Evolutionary conservation across 1,140 invertebrate species (phyloP).

Genomic region (Archivesica marissinica): DNA sequence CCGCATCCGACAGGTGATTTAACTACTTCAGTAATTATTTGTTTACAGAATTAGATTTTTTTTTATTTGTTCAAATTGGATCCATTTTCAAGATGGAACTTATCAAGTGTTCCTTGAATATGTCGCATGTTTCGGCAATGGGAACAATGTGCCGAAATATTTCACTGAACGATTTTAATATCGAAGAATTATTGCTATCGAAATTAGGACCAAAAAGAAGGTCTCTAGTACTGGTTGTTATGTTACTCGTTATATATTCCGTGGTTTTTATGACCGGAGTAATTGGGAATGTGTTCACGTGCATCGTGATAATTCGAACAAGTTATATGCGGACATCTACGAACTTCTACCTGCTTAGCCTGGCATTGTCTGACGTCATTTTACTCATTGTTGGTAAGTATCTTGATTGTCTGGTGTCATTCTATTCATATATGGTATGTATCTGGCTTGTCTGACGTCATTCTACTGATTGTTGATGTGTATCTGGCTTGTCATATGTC

Average conservation of each 20-base stretch:
- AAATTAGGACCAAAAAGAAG: constrained; percentile 17
- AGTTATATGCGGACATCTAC: constrained; percentile 91
- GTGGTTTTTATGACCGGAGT: constrained; percentile 94
- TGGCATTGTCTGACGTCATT: constrained; percentile 96
- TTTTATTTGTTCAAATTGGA: too few relatives aligned
- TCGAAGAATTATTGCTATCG: neutral
- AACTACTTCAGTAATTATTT: too few relatives aligned
- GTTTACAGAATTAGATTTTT: too few relatives aligned
- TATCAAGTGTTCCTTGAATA: too few relatives aligned
- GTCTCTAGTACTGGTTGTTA: constrained; percentile 62
- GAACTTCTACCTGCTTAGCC: constrained; percentile 96
- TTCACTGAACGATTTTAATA: neutral
- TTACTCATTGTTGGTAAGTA: constrained; percentile 87
- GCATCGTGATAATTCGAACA: constrained; percentile 95
- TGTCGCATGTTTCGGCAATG: too few relatives aligned
- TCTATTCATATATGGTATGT: too few relatives aligned
- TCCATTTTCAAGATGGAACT: too few relatives aligned
- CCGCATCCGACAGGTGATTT: too few relatives aligned
- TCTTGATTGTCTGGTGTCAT: constrained; percentile 12
- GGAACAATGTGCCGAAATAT: neutral
- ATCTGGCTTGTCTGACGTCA: too few relatives aligned
- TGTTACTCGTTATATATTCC: constrained; percentile 89
- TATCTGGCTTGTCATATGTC: too few relatives aligned
- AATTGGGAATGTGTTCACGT: constrained; percentile 96
- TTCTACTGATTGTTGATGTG: too few relatives aligned